phyloP scores from a whole-genome alignment of 2,113 vertebrate genomes.

The Equus przewalskii region DNA sequence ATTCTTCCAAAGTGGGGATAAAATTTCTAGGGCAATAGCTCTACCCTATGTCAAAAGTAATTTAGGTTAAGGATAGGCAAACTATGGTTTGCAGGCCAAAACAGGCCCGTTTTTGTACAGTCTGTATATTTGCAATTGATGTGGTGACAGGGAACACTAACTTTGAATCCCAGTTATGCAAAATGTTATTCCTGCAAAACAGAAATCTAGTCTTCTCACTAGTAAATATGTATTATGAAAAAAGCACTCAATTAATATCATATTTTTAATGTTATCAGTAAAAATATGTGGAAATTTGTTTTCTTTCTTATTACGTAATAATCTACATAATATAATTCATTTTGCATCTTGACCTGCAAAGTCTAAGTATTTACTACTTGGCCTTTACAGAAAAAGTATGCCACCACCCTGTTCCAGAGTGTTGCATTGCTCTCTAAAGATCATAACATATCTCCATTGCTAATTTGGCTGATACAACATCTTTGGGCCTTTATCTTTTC shows the following conservation, averaged over 20 bases:
- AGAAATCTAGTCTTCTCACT: background rate
- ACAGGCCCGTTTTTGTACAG: background rate
- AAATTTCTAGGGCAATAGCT: background rate
- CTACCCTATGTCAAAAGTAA: background rate
- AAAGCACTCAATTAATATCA: background rate
- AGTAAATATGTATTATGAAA: background rate
- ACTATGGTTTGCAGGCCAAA: background rate
- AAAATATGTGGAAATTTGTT: background rate
- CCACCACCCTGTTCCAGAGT: background rate
- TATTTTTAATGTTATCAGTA: background rate
- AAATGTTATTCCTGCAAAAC: background rate
- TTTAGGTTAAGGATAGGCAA: background rate
- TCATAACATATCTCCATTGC: background rate
- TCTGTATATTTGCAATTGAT: background rate
- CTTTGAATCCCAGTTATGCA: background rate
- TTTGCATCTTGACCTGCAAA: background rate
- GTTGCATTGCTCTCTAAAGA: background rate
- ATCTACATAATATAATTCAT: background rate
- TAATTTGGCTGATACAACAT: background rate
- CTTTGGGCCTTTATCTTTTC: background rate
- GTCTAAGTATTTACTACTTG: background rate
- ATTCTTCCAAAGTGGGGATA: background rate
- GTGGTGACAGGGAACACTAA: background rate
- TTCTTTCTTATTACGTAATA: background rate
- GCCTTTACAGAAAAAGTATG: background rate